These are phyloP conservation scores for Mercenaria mercenaria DNA, from an alignment of 1,140 invertebrate species.

Conservation along the genomic window DNA sequence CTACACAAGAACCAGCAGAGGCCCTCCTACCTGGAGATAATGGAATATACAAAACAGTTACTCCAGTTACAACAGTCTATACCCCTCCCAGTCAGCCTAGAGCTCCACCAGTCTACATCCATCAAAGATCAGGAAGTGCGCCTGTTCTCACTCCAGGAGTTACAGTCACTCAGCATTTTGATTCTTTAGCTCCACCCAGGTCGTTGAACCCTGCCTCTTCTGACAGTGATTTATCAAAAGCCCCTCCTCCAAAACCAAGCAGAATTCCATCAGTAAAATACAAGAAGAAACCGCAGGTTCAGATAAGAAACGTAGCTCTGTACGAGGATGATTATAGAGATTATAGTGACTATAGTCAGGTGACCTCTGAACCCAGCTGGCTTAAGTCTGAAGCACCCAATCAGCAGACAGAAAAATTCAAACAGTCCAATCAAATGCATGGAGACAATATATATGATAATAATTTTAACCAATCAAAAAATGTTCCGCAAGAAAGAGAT, in stretches of 20 bases:
- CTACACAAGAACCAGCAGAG: background rate
- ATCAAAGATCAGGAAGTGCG: conserved; percentile 87
- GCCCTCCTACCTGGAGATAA: background rate
- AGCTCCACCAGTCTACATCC: conserved; percentile 78
- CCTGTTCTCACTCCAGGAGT: conserved; percentile 87
- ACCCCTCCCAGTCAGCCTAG: background rate
- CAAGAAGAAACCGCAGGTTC: conserved; percentile 78
- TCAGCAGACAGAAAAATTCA: conserved; percentile 25
- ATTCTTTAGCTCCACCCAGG: conserved; percentile 27
- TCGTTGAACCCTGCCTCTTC: conserved; percentile 72
- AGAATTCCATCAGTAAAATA: conserved; percentile 88
- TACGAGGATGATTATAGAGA: conserved; percentile 84
- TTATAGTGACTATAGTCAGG: conserved; percentile 84
- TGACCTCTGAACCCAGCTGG: conserved; percentile 82
- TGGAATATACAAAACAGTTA: conserved; percentile 55
- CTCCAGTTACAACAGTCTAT: background rate
- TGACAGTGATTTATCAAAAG: conserved; percentile 80
- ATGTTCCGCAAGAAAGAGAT: background rate
- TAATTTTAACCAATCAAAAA: conserved; percentile 71
- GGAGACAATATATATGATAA: conserved; percentile 74
- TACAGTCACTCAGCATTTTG: conserved; percentile 65
- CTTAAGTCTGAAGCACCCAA: conserved; percentile 36
- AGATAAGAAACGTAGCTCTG: conserved; percentile 74
- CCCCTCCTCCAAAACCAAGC: conserved; percentile 91
- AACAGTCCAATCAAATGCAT: conserved; percentile 36